Conservation (phyloP, 2,113 vertebrate genomes). For the Thryonomys swinderianus region DNA sequence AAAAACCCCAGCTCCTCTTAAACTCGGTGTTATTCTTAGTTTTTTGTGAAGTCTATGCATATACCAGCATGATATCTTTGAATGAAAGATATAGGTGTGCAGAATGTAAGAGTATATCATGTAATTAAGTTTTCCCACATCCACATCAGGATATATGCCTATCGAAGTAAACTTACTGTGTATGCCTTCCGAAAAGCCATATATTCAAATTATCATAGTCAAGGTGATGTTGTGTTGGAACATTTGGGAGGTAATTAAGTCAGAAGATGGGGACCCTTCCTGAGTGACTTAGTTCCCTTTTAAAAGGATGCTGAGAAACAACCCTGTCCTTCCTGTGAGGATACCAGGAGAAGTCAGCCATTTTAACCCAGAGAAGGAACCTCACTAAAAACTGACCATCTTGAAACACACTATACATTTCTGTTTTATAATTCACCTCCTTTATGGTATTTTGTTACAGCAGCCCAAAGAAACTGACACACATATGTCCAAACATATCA, state of each 20-base stretch:
- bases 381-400: background rate
- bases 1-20: background rate
- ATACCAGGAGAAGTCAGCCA: background rate
- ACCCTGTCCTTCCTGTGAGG: background rate
- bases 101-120: background rate
- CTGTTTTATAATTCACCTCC: background rate
- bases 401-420: background rate
- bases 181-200: background rate
- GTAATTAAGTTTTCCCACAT: background rate
- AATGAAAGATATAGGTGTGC: background rate
- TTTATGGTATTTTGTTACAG: background rate
- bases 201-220: background rate
- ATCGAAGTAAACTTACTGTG: background rate
- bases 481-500: background rate
- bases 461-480: background rate
- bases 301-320: background rate
- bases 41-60: background rate
- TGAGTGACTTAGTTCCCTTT: too few species aligned
- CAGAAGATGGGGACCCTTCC: background rate
- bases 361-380: background rate
- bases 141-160: fast-evolving
- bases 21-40: background rate
- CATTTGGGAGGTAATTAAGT: background rate
- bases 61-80: background rate
- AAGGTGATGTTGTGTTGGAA: background rate